Conservation (phyloP, 1,140 invertebrate species). For the Bombus confusus region DNA sequence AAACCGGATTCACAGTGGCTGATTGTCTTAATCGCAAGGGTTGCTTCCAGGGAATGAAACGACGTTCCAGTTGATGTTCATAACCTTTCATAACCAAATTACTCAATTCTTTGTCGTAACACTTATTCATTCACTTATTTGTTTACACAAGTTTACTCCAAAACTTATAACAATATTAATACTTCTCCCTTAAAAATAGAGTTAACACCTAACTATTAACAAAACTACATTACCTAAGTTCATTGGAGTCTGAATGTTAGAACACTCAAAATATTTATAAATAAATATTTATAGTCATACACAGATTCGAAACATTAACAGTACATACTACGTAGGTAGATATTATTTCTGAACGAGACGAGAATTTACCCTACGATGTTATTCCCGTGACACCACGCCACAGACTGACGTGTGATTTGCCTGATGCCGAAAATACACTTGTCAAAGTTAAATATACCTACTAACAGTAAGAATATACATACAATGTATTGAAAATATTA, state of each 20-base stretch:
- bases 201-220: too few relatives aligned
- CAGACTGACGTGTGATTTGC: neutral
- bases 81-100: neutral
- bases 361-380: neutral
- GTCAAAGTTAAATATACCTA: neutral
- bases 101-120: neutral
- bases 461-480: neutral
- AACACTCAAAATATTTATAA: neutral
- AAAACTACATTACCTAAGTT: neutral
- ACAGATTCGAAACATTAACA: neutral
- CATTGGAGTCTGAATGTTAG: neutral
- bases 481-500: neutral
- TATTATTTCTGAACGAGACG: conserved; percentile 6
- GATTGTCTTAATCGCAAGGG: conserved; percentile 5
- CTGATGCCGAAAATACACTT: conserved; percentile 14
- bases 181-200: neutral
- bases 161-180: neutral
- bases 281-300: too few relatives aligned
- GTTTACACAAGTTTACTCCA: too few relatives aligned
- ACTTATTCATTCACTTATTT: neutral
- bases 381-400: neutral
- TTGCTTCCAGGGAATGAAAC: neutral
- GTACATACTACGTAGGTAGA: neutral
- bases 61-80: neutral
- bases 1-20: conserved; percentile 36